phyloP scores from a whole-genome alignment of 2,113 vertebrate genomes.

The Aspidoscelis tigris region DNA sequence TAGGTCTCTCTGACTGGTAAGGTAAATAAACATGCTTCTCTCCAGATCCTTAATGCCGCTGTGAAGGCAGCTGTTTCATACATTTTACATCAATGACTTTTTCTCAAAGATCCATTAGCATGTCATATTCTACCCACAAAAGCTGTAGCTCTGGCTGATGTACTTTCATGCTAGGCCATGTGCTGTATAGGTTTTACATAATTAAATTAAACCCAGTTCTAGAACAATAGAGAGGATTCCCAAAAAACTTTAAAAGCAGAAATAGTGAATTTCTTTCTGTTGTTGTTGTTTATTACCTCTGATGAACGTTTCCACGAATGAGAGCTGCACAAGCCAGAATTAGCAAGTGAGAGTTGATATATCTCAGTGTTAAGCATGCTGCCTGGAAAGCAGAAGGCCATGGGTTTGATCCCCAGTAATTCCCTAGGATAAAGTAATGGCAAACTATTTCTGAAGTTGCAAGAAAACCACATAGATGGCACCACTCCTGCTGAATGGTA shows the following conservation, averaged over 20 bases:
- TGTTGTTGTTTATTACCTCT: background rate
- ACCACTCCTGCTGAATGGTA: too few relatives aligned
- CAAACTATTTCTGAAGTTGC: too few relatives aligned
- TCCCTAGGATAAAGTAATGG: too few relatives aligned
- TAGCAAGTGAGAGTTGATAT: background rate
- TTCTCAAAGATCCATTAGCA: background rate
- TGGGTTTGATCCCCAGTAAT: too few relatives aligned
- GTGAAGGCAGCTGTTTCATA: background rate
- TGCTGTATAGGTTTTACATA: background rate
- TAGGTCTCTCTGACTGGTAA: background rate
- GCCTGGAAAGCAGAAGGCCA: too few relatives aligned
- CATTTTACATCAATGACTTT: slow-evolving; percentile 11
- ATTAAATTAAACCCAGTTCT: background rate
- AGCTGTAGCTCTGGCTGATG: background rate
- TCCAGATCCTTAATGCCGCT: background rate
- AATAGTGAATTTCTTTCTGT: too few relatives aligned
- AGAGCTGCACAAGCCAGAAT: background rate
- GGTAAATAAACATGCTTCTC: background rate
- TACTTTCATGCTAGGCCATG: background rate
- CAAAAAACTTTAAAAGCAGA: background rate
- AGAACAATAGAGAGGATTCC: background rate
- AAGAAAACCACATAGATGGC: too few relatives aligned
- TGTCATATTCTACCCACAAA: background rate
- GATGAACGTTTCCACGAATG: background rate
- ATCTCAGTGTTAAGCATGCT: too few relatives aligned